Conservation (phyloP, 2,888 invertebrate genomes). For the Elysia crispata region DNA sequence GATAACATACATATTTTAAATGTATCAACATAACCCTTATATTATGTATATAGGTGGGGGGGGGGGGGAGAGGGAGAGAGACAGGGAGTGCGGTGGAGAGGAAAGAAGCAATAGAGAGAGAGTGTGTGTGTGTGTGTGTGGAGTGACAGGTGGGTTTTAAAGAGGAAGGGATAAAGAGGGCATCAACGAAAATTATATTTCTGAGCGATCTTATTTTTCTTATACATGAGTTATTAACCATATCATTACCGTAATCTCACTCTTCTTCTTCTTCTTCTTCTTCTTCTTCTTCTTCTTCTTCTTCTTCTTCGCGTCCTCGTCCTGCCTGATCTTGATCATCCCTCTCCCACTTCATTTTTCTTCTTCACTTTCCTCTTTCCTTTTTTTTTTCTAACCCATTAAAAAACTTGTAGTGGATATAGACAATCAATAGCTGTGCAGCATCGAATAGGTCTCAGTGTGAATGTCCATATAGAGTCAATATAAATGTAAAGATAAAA, state of each 20-base stretch:
- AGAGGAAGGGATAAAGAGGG: neutral
- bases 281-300: conserved; percentile 10
- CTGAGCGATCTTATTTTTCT: too few relatives aligned
- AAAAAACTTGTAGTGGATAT: too few relatives aligned
- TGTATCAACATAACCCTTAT: too few relatives aligned
- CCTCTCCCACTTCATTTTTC: neutral
- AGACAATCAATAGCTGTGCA: too few relatives aligned
- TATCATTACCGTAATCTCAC: neutral
- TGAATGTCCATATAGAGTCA: too few relatives aligned
- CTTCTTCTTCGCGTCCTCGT: neutral
- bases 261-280: neutral
- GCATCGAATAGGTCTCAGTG: too few relatives aligned
- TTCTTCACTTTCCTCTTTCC: neutral
- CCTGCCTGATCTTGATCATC: neutral
- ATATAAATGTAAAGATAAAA: too few relatives aligned
- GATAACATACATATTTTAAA: too few relatives aligned
- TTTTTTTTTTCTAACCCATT: too few relatives aligned
- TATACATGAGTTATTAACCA: too few relatives aligned
- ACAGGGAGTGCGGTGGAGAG: neutral
- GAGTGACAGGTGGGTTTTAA: neutral
- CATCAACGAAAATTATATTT: too few relatives aligned
- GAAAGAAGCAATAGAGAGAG: too few relatives aligned
- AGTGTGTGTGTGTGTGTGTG: neutral
- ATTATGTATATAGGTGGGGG: neutral
- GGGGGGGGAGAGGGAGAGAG: neutral